Evolutionary conservation across 2,888 invertebrate species (phyloP).

Genomic region (Agrotis ipsilon): DNA sequence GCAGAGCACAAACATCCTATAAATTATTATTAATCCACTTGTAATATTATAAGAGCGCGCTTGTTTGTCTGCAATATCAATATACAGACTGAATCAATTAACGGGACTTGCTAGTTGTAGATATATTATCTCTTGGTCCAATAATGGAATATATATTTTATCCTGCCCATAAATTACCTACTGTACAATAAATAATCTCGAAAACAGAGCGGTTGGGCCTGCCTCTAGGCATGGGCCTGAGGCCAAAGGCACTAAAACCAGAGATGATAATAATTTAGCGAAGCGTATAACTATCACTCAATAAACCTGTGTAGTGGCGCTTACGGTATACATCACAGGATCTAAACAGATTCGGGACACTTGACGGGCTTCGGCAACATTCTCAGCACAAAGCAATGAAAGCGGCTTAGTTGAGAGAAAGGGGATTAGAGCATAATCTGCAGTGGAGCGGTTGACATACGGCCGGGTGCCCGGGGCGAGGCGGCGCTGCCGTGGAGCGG

Average conservation of each 20-base stretch:
- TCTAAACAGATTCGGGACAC: slow-evolving; percentile 84
- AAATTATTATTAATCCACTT: slow-evolving; percentile 48
- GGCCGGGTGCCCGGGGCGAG: slow-evolving; percentile 71
- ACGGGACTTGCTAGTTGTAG: slow-evolving; percentile 56
- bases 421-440: slow-evolving; percentile 89
- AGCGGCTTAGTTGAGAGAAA: slow-evolving; percentile 88
- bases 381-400: slow-evolving; percentile 88
- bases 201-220: slow-evolving; percentile 38
- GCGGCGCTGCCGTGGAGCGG: slow-evolving; percentile 24
- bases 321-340: slow-evolving; percentile 62
- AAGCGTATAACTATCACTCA: slow-evolving; percentile 56
- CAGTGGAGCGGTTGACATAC: slow-evolving; percentile 87
- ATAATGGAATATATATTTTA: slow-evolving; percentile 62
- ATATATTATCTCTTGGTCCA: slow-evolving; percentile 53
- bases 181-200: slow-evolving; percentile 56
- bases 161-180: slow-evolving; percentile 57
- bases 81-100: slow-evolving; percentile 57
- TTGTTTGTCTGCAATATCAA: slow-evolving; percentile 53
- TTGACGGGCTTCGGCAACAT: slow-evolving; percentile 86
- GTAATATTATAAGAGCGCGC: slow-evolving; percentile 41
- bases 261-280: slow-evolving; percentile 52
- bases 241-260: slow-evolving; percentile 34
- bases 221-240: slow-evolving; percentile 15
- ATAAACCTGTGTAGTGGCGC: slow-evolving; percentile 59
- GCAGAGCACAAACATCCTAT: slow-evolving; percentile 23